phyloP scores from a whole-genome alignment of 2,113 vertebrate species.

The Synodontis membranacea region DNA sequence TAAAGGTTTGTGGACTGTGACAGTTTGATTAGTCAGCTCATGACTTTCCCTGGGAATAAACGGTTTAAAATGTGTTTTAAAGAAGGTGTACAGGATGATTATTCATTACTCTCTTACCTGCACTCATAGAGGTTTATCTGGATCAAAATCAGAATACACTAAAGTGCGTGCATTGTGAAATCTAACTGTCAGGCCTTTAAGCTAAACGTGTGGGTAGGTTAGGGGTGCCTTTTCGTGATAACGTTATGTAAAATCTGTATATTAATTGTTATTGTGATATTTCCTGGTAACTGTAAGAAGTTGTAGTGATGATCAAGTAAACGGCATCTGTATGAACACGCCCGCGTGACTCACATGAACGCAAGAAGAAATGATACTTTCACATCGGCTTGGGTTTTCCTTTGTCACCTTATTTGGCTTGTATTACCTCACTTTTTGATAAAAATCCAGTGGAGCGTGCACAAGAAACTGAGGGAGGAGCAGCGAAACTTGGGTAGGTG shows the following conservation, averaged over 20 bases:
- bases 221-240: neutral
- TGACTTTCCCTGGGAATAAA: neutral
- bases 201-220: neutral
- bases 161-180: neutral
- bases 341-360: conserved; percentile 29
- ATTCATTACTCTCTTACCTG: neutral
- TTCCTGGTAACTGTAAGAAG: neutral
- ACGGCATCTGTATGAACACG: conserved; percentile 39
- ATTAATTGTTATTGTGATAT: neutral
- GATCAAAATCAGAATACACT: neutral
- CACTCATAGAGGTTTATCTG: neutral
- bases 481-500: conserved; percentile 46
- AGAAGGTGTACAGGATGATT: conserved; percentile 1
- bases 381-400: conserved; percentile 35
- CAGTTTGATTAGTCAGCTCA: conserved; percentile 56
- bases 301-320: conserved; percentile 45
- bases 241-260: neutral
- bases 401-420: conserved; percentile 44
- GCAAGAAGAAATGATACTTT: conserved; percentile 42
- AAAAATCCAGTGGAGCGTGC: conserved; percentile 20
- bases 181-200: neutral
- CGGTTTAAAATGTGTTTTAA: neutral
- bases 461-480: conserved; percentile 40
- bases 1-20: conserved; percentile 58
- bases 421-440: conserved; percentile 47